Evolutionary conservation across 1,140 invertebrate species (phyloP).

Genomic region (Penaeus japonicus): DNA sequence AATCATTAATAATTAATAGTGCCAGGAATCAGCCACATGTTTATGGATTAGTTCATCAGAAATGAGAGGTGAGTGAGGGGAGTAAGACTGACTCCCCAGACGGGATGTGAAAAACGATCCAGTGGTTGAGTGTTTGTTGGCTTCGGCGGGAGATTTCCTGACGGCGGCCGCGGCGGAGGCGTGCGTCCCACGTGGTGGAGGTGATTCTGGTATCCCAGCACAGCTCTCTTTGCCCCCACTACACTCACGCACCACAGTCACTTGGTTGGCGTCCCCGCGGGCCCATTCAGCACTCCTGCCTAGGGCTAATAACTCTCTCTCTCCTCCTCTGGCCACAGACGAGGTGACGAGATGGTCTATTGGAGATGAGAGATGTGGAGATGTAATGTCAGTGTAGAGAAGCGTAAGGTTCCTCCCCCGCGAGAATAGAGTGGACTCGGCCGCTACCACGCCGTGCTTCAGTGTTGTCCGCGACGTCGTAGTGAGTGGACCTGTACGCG

Average conservation of each 20-base stretch:
- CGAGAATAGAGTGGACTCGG: conserved; percentile 40
- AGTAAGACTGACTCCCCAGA: too few species aligned
- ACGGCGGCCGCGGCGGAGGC: conserved; percentile 14
- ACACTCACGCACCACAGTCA: not conserved
- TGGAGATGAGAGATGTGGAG: not conserved
- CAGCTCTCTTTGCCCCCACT: not conserved
- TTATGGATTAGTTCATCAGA: too few species aligned
- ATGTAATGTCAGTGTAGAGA: conserved; percentile 7
- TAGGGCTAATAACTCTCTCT: not conserved
- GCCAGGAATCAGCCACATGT: too few species aligned
- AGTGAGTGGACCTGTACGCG: conserved; percentile 46
- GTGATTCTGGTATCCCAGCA: too few species aligned
- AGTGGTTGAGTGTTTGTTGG: not conserved
- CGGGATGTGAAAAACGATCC: not conserved
- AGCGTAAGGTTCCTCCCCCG: conserved; percentile 41
- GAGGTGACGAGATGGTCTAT: not conserved
- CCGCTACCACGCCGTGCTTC: conserved; percentile 49
- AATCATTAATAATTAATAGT: too few species aligned
- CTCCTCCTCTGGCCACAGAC: too few species aligned
- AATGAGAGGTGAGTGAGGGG: too few species aligned
- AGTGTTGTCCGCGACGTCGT: conserved; percentile 45
- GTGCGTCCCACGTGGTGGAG: conserved; percentile 48
- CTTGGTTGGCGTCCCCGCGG: not conserved
- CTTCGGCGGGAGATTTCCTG: conserved; percentile 15
- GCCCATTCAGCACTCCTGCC: not conserved